Evolutionary conservation across 2,797 vertebrate species (phyloP).

Genomic region (Squalus acanthias): DNA sequence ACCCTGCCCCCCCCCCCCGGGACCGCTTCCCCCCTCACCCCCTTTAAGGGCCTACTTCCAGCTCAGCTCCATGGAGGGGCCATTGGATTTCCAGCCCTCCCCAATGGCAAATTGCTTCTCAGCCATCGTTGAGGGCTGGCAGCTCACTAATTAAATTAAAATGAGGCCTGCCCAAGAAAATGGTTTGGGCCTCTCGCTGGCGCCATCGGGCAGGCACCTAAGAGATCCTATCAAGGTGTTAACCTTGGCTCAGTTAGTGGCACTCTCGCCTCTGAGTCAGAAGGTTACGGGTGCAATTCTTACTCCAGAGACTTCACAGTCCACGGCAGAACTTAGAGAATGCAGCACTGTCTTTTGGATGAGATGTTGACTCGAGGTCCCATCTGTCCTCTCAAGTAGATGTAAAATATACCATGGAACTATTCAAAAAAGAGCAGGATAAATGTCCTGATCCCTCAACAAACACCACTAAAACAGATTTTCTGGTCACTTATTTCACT

Average conservation of each 20-base stretch:
- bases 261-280: not conserved
- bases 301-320: not conserved
- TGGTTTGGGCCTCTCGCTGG: not conserved
- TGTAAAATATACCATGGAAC: no score
- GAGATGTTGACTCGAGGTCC: not conserved
- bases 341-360: not conserved
- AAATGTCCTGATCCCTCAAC: not conserved
- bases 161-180: not conserved
- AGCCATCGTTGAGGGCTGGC: not conserved
- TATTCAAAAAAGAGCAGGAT: not conserved
- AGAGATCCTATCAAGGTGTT: not conserved
- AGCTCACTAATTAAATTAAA: not conserved
- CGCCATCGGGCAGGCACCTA: not conserved
- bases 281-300: not conserved
- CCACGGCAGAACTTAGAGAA: not conserved
- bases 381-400: no score
- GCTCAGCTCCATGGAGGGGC: not conserved
- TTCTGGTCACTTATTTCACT: no score
- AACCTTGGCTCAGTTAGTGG: not conserved
- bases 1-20: no score
- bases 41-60: not conserved
- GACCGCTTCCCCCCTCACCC: not conserved
- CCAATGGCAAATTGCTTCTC: not conserved
- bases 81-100: not conserved
- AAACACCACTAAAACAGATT: not conserved